phyloP scores from a whole-genome alignment of 2,113 vertebrate genomes.

The Petromus typicus region DNA sequence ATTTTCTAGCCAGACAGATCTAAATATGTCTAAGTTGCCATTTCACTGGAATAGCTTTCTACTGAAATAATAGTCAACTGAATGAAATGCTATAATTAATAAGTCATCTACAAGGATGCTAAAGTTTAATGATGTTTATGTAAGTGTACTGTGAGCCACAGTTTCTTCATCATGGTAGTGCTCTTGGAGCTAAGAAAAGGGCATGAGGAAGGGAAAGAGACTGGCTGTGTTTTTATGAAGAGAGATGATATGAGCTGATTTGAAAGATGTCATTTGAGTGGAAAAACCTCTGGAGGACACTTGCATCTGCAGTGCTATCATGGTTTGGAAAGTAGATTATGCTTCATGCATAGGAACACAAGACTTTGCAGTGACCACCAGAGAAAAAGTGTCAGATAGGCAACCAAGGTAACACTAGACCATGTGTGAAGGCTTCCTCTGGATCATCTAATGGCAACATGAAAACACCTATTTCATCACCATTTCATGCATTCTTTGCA shows the following conservation, averaged over 20 bases:
- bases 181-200: background rate
- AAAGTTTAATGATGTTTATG: background rate
- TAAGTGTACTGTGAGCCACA: background rate
- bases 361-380: background rate
- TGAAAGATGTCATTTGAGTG: background rate
- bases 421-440: background rate
- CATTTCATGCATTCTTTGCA: background rate
- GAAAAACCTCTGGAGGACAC: background rate
- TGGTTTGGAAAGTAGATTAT: background rate
- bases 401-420: background rate
- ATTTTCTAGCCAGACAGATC: background rate
- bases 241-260: too few relatives aligned
- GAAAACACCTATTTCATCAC: background rate
- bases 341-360: fast-evolving
- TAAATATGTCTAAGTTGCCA: background rate
- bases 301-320: fast-evolving
- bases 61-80: background rate
- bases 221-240: background rate
- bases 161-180: background rate
- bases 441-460: background rate
- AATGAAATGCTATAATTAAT: background rate
- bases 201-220: background rate
- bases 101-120: background rate
- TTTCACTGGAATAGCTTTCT: background rate
- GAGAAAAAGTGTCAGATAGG: background rate